Evolutionary conservation across 2,113 vertebrate genomes (phyloP), one percentile per base, ranked within the genome.

Genomic region (Ibidorhyncha struthersii): DNA sequence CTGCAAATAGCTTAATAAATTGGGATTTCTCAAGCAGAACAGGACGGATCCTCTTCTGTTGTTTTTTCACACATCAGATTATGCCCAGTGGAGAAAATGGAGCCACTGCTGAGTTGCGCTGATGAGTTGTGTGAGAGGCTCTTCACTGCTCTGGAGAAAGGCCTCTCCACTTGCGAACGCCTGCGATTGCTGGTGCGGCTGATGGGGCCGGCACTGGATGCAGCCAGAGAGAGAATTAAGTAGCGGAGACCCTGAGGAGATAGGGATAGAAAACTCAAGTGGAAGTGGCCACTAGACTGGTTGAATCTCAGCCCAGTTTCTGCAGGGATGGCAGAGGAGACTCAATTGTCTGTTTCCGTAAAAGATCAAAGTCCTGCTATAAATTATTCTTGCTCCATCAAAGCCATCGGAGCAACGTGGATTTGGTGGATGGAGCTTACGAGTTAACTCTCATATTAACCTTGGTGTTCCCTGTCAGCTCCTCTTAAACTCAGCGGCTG

Each of bases 381-480:
- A 19, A 85, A 67, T 62, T 45, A n/a, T 40, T 62, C 53, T 53
- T 36, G 23, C 55, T 86, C 38, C 77, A 27, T 70, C 76, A 59
- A 38, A 86, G 70, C 65, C 49, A 7, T 5, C 0, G 4, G 49
- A 82, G n/a, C n/a, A 18, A 4, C 0, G 2, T 53, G 89, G 76
- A 30, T 56, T 23, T 82, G 53, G 65, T 9, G 41, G 61, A 36
- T 49, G 72, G 38, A 67, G 85, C 76, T 58, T 3, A 41, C 0
- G 5, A 50, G 45, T 74, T 87, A 58, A 19, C 66, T 69, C 56
- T 11, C 10, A 0, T 15, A 19, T 61, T 76, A 58, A 71, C 71
- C 81, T 89, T 2, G 17, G 38, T 72, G 62, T 12, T 49, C 34
- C 58, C 45, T 82, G 74, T 61, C 74, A 69, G 78, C 26, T 78